Evolutionary conservation across 2,888 invertebrate species (phyloP).

Genomic region (Choreutis nemorana): DNA sequence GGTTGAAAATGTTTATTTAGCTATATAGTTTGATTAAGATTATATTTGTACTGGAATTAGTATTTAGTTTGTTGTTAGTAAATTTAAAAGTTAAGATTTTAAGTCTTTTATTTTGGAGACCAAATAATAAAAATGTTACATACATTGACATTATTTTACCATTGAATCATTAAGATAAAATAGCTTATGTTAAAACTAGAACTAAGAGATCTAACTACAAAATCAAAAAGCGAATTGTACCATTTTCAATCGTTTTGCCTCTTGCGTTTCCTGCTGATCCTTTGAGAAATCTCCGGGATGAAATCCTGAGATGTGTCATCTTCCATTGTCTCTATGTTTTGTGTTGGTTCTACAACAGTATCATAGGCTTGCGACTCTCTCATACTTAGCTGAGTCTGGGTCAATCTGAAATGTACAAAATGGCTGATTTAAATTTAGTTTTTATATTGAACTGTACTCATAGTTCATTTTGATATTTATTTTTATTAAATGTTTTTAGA

Average conservation of each 20-base stretch:
- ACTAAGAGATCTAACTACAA: conserved; percentile 4
- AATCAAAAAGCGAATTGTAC: conserved; percentile 4
- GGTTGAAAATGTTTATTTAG: conserved; percentile 54
- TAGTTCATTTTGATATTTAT: no score
- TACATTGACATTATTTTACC: conserved; percentile 1
- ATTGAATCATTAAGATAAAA: background rate
- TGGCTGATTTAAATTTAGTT: background rate
- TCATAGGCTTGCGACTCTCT: conserved; percentile 15
- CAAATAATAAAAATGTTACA: conserved; percentile 3
- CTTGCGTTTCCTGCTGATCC: conserved; percentile 33
- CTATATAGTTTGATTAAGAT: conserved; percentile 19
- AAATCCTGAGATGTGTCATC: conserved; percentile 18
- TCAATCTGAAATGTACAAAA: conserved; percentile 25
- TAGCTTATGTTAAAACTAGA: conserved; percentile 1
- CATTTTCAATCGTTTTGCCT: conserved; percentile 14
- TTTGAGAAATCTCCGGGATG: conserved; percentile 34
- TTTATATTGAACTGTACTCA: no score
- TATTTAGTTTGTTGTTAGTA: background rate
- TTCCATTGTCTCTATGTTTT: conserved; percentile 14
- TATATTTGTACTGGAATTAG: background rate
- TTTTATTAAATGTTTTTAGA: no score
- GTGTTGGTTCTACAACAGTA: conserved; percentile 10
- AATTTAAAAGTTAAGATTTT: conserved; percentile 7
- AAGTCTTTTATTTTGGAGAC: conserved; percentile 5
- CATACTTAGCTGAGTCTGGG: conserved; percentile 19